Percentiles rank a stretch among this genome's conserved stretches.
These are phyloP conservation scores for Hydrotaea diabolus DNA, from an alignment of 2,888 invertebrate species.

Conservation along the genomic window DNA sequence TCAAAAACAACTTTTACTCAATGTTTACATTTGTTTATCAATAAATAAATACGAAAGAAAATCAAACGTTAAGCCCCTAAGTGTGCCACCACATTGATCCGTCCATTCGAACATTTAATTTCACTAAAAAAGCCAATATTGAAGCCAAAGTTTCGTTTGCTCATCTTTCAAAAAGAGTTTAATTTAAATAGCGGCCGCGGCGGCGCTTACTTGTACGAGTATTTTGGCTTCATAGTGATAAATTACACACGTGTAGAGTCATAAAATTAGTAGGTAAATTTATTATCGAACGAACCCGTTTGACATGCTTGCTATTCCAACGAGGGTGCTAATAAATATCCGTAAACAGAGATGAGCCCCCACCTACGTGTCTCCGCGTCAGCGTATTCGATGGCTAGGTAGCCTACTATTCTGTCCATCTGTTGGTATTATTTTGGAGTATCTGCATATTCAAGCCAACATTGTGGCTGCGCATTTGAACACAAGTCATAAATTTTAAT, in stretches of 20 bases:
- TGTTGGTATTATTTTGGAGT: neutral
- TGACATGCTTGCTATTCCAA: constrained; percentile 28
- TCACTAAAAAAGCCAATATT: neutral
- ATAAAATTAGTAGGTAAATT: constrained; percentile 18
- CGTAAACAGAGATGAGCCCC: constrained; percentile 16
- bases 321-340: constrained; percentile 38
- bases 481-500: neutral
- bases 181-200: neutral
- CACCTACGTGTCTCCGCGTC: constrained; percentile 12
- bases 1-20: constrained; percentile 36
- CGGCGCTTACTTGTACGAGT: neutral
- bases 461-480: neutral
- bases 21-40: constrained; percentile 32
- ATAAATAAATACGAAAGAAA: constrained; percentile 5
- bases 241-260: constrained; percentile 44
- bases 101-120: neutral
- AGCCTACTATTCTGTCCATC: neutral
- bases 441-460: neutral
- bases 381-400: neutral
- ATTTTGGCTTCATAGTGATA: constrained; percentile 25
- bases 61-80: constrained; percentile 21
- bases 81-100: constrained; percentile 12
- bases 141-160: neutral
- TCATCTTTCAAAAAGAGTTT: neutral
- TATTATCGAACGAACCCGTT: constrained; percentile 23